Evolutionary conservation across 2,113 vertebrate species (phyloP), one percentile per base, ranked within the genome.

Genomic region (Sminthopsis crassicaudata): DNA sequence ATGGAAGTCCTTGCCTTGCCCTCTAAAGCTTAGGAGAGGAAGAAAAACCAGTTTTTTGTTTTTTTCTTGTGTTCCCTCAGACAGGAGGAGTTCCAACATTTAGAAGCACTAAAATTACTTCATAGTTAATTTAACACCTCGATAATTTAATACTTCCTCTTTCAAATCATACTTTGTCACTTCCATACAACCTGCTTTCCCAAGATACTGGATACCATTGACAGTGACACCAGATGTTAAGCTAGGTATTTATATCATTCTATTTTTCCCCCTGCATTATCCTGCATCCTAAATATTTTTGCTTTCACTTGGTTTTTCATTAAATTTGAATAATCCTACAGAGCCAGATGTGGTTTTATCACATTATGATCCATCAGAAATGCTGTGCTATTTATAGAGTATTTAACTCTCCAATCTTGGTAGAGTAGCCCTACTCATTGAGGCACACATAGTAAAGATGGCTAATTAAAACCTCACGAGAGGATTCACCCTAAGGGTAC

Each of bases 61-160:
- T 97, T 94, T 91, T 95, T 48, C 48, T 48, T 48, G 48, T 48
- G 90, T 92, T 91, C 57, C 26, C 91, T 95, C n/a, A 94, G 90
- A 54, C 93, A 94, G 92, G 96, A 96, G 90, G 93, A 90, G n/a
- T 50, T 48, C 89, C 76, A 92, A 76, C 30, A 91, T 90, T 97
- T 67, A 88, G 92, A 96, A 91, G 55, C 26, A 36, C 91, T 91
- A 90, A 46, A 19, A 96, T 96, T 95, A 92, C 88, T 96, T 96
- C 51, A 90, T 94, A 95, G 94, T 94, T 97, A 96, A 96, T 96
- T 97, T 96, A 97, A 96, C 92, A 97, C 60, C 91, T 97, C 95
- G 76, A 93, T 97, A 96, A 95, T 93, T 53, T 88, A 93, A 67
- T 57, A 84, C 54, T 92, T 95, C 54, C 94, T 22, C 46, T 97